Evolutionary conservation across 2,797 vertebrate genomes (phyloP), one percentile per base, ranked within the genome.

Genomic region (Cynodonichthys magdalenae): DNA sequence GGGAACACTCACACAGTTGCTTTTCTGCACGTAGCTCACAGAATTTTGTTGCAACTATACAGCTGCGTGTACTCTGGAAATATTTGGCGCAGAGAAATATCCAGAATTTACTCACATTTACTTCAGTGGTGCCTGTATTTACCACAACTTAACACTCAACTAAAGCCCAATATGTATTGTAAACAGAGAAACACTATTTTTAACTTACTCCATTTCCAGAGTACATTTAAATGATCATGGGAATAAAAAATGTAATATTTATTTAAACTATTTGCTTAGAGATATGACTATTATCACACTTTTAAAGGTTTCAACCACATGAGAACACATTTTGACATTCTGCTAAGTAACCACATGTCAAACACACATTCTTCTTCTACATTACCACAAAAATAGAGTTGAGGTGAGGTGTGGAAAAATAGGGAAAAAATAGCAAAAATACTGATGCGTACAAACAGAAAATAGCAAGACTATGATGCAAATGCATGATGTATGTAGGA

Each of bases 1-100:
- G 53, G 69, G 46, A 79, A 55, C 47, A 81, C 62, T 81, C 63
- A 27, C 52, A 61, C 18, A 50, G 75, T 70, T 28, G 62, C 53
- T 67, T 71, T 69, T 77, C 41, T 65, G 50, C 69, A 53, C 53
- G n/a, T 51, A 70, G 71, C 56, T 79, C 46, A 78, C 48, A 78
- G 42, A 60, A 75, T 54, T 79, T 63, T 48, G 45, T 52, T 46
- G 69, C 69, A 71, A 61, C 68, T 58, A 53, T 63, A 52, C 49
- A 53, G 47, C 50, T 59, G 28, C 51, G 50, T 42, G 52, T 58
- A 49, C 51, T 54, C 15, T 41, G 12, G 59, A 65, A 52, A 47
- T 41, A 39, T 56, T 47, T 15, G 20, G 9, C 50, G 47, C 19
- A 53, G 46, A 12, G 52, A 7, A 63, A 60, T 63, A 65, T 53